Conservation (phyloP, 2,888 invertebrate genomes). For the Drosophila limbata region DNA sequence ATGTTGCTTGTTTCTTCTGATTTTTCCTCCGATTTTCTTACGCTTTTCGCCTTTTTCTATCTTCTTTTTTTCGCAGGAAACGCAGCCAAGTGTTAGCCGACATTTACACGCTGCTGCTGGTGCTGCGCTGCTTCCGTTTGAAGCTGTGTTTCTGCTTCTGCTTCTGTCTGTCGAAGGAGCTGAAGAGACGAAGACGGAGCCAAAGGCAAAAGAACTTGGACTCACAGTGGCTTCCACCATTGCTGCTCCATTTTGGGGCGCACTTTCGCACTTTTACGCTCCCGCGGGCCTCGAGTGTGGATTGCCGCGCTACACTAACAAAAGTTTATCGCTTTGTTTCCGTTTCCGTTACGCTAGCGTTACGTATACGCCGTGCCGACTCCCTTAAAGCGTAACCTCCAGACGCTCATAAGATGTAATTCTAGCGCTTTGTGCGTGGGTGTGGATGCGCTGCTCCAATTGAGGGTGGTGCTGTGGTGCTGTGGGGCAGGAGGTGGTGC, state of each 20-base stretch:
- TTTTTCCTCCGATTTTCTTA: conserved; percentile 17
- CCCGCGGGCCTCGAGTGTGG: conserved; percentile 66
- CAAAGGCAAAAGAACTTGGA: conserved; percentile 41
- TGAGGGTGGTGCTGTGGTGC: neutral
- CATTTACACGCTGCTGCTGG: conserved; percentile 72
- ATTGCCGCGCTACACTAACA: conserved; percentile 70
- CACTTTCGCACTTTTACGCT: conserved; percentile 76
- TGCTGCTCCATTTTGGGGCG: conserved; percentile 26
- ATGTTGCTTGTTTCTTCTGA: conserved; percentile 29
- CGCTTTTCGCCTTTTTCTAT: conserved; percentile 2
- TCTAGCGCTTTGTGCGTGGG: conserved; percentile 45
- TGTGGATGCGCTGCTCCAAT: conserved; percentile 8
- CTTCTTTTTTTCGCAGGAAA: conserved; percentile 58
- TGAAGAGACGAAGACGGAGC: neutral
- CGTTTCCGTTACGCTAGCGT: conserved; percentile 74
- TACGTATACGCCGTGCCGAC: conserved; percentile 46
- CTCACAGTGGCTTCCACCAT: conserved; percentile 21
- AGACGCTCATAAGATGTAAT: conserved; percentile 80
- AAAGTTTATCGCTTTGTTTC: conserved; percentile 80
- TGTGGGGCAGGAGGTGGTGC: conserved; percentile 8
- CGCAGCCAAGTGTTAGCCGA: conserved; percentile 73
- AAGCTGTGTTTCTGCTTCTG: conserved; percentile 29
- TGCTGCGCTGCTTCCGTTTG: conserved; percentile 49
- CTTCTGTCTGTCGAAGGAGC: conserved; percentile 28
- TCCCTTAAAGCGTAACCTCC: conserved; percentile 66